A percentile compares a stretch with the other conserved stretches of the same genome.
phyloP scores from a whole-genome alignment of 2,888 invertebrate species.

The Dromius quadrimaculatus region DNA sequence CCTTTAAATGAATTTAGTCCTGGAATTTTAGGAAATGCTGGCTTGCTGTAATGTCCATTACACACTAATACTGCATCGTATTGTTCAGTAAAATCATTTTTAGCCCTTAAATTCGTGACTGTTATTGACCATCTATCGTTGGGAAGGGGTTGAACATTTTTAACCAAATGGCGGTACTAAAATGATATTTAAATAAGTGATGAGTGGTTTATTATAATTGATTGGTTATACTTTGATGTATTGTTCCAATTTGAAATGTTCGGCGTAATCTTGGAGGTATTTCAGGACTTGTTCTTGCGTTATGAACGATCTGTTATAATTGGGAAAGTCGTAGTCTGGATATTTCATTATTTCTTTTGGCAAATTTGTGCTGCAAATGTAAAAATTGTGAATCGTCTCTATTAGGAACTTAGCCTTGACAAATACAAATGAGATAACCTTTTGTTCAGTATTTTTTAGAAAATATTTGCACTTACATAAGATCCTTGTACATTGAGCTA shows the following conservation, averaged over 20 bases:
- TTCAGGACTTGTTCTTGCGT: constrained; percentile 76
- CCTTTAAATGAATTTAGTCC: constrained; percentile 76
- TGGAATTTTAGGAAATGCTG: constrained; percentile 76
- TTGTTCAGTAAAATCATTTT: constrained; percentile 67
- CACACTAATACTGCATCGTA: constrained; percentile 85
- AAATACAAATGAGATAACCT: constrained; percentile 32
- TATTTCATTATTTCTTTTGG: constrained; percentile 92
- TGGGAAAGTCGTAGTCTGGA: constrained; percentile 82
- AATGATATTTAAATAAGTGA: constrained; percentile 10
- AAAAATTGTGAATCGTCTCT: too few species aligned
- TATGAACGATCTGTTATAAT: constrained; percentile 77
- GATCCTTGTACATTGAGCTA: constrained; percentile 84
- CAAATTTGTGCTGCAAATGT: constrained; percentile 80
- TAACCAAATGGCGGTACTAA: constrained; percentile 71
- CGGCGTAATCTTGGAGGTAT: constrained; percentile 77
- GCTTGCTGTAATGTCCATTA: constrained; percentile 86
- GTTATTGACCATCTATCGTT: constrained; percentile 73
- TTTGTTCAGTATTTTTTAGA: too few species aligned
- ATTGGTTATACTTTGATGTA: constrained; percentile 70
- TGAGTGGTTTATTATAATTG: not conserved
- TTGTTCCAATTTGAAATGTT: constrained; percentile 73
- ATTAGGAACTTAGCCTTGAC: constrained; percentile 31
- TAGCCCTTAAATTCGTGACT: constrained; percentile 69
- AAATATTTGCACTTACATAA: constrained; percentile 72
- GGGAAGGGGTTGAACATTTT: constrained; percentile 68